Base-by-base conservation (phyloP, 2,113 vertebrate species). In the Apodemus sylvaticus region DNA sequence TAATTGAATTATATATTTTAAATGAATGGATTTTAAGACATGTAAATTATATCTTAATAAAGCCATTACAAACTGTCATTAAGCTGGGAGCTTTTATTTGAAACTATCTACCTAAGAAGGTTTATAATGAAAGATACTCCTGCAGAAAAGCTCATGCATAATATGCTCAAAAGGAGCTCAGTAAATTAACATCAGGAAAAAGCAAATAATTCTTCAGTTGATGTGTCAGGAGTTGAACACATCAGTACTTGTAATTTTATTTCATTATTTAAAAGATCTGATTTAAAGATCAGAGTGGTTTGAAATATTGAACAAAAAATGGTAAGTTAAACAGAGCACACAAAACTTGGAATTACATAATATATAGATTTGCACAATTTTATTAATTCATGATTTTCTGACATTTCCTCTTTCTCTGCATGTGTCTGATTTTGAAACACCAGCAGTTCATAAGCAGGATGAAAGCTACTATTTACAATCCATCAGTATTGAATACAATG, bases 1-100 rank as follows among this genome's bases (percentile, higher is more conserved):
- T 81, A 53, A 81, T 11, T 86, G 86, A 90, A 76, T 74, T 48
- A 19, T 51, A 64, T 77, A 66, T 53, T 83, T 90, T 48, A 62
- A 81, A 91, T 95, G 90, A 79, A 73, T 94, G 82, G 85, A 70
- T 87, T 91, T 96, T 93, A 94, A 71, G 66, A 90, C 51, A 93
- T 94, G 34, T 77, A 96, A 96, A 88, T 88, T 93, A 93, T 88
- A 83, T 62, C 53, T 91, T 93, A 94, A 88, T 62, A 90, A 87
- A 76, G 42, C 60, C 81, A 20, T 73, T 92, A 66, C 78, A 82
- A 87, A 51, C 74, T 92, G 68, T 94, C 90, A 79, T 79, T 71
- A 94, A 97, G 66, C 29, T 26, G 77, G 92, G 81, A 95, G n/a
- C 31, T 90, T 93, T 66, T 87, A 90, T 92, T 87, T 92, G 60